Conservation (phyloP, 2,888 invertebrate genomes). For the Tetranychus truncatus region DNA sequence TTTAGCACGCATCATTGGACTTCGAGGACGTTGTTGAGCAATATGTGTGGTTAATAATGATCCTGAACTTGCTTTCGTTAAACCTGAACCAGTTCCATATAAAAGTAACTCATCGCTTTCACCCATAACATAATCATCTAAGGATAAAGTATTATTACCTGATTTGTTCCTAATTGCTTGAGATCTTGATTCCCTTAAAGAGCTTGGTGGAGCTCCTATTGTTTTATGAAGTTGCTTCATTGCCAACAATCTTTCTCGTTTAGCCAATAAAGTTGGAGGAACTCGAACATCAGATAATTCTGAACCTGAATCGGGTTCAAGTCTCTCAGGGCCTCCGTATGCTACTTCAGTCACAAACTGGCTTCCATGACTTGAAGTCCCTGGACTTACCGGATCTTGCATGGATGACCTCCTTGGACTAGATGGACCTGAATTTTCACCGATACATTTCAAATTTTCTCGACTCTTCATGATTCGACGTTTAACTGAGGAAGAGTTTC, state of each 20-base stretch:
- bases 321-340: not conserved
- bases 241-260: constrained; percentile 5
- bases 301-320: not conserved
- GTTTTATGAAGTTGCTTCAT: constrained; percentile 7
- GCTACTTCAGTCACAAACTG: not conserved
- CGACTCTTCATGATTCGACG: not conserved
- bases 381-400: not conserved
- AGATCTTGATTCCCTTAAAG: not conserved
- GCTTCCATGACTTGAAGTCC: not conserved
- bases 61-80: not conserved
- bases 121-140: constrained; percentile 1
- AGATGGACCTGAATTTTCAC: constrained; percentile 5
- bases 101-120: not conserved
- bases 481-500: constrained; percentile 1
- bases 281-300: not conserved
- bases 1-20: not conserved
- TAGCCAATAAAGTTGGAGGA: not conserved
- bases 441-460: constrained; percentile 2
- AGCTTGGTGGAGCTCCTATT: not conserved
- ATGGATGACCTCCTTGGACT: not conserved
- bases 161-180: not conserved
- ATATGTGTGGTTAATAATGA: not conserved
- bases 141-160: not conserved
- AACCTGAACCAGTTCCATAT: not conserved
- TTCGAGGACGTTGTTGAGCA: not conserved